These are phyloP conservation scores for Leptopilina drosophilae DNA, from an alignment of 2,888 invertebrate species.

Conservation along the genomic window DNA sequence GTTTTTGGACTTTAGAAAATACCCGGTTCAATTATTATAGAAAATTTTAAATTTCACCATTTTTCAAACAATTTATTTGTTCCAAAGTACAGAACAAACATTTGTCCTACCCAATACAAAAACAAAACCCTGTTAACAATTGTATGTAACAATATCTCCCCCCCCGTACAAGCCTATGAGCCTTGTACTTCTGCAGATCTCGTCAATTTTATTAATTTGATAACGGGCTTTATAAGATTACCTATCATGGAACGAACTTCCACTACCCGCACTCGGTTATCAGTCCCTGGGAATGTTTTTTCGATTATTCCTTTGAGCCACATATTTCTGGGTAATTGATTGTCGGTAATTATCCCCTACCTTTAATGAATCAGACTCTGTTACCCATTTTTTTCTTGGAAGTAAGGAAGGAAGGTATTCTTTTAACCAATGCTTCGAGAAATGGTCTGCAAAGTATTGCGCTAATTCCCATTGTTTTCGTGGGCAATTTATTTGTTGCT, in stretches of 20 bases:
- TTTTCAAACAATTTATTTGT: too few relatives aligned
- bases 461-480: neutral
- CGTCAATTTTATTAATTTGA: neutral
- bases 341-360: constrained; percentile 41
- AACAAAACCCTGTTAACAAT: too few relatives aligned
- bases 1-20: too few relatives aligned
- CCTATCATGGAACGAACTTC: constrained; percentile 12
- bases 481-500: neutral
- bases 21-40: too few relatives aligned
- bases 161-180: constrained; percentile 1
- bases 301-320: constrained; percentile 42
- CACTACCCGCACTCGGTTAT: constrained; percentile 43
- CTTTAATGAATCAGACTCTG: neutral
- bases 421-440: constrained; percentile 48
- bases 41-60: too few relatives aligned
- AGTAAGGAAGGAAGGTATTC: constrained; percentile 45
- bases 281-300: constrained; percentile 37
- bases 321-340: constrained; percentile 35
- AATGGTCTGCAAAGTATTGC: neutral
- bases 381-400: constrained; percentile 39
- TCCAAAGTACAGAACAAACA: too few relatives aligned
- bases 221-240: neutral
- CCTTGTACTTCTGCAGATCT: neutral
- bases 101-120: too few relatives aligned
- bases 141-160: neutral